These are phyloP conservation scores for Maniola hyperantus DNA, from an alignment of 2,888 invertebrate species.

Conservation along the genomic window DNA sequence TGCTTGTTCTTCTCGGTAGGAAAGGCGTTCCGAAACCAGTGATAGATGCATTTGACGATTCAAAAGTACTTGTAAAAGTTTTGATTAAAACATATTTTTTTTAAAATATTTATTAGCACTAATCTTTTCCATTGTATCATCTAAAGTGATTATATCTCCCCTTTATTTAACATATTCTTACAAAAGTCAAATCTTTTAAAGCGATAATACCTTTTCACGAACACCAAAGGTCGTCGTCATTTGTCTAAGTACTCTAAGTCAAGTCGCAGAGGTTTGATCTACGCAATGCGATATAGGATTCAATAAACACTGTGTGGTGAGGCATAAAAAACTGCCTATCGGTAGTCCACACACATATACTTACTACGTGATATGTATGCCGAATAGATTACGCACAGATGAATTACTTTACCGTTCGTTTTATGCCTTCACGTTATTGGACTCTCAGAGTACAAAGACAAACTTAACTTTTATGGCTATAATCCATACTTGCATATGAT, in stretches of 20 bases:
- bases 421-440: conserved; percentile 18
- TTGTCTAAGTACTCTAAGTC: conserved; percentile 44
- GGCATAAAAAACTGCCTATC: conserved; percentile 73
- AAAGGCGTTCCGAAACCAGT: too few species aligned
- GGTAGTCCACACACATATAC: conserved; percentile 62
- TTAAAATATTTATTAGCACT: too few species aligned
- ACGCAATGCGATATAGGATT: conserved; percentile 69
- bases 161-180: background rate
- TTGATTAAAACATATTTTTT: too few species aligned
- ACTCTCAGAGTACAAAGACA: conserved; percentile 33
- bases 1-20: too few species aligned
- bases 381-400: conserved; percentile 59
- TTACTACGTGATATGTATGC: conserved; percentile 62
- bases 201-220: conserved; percentile 19
- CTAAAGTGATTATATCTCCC: background rate
- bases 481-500: too few species aligned
- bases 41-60: too few species aligned
- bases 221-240: conserved; percentile 41
- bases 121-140: background rate
- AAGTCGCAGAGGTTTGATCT: conserved; percentile 58
- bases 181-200: background rate
- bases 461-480: background rate
- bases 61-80: too few species aligned
- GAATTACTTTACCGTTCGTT: conserved; percentile 38
- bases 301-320: conserved; percentile 72